These are phyloP conservation scores for Sebastes trivittatus DNA, from an alignment of 2,797 vertebrate species.

Conservation along the genomic window DNA sequence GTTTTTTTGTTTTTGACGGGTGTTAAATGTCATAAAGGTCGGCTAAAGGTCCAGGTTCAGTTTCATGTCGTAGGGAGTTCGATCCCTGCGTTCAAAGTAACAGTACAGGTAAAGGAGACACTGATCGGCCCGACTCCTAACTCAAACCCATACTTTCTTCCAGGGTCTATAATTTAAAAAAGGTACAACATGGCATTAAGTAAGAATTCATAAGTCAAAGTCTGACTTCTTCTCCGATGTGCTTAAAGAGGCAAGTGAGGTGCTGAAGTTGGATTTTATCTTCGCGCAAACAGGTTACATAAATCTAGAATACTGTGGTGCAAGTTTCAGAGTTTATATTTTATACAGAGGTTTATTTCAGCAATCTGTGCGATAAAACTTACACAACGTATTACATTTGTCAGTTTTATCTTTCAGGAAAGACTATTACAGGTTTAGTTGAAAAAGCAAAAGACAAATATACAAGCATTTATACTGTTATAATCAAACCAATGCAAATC, in stretches of 20 bases:
- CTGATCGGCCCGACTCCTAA: slow-evolving; percentile 12
- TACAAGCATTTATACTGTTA: slow-evolving; percentile 47
- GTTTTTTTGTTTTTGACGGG: not conserved
- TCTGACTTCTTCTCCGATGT: slow-evolving; percentile 12
- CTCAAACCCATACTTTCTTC: not conserved
- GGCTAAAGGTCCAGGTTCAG: slow-evolving; percentile 10
- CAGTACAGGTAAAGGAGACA: slow-evolving; percentile 37
- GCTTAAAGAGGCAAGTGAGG: not conserved
- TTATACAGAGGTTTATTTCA: slow-evolving; percentile 77
- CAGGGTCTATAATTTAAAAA: slow-evolving; percentile 15
- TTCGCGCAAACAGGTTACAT: slow-evolving; percentile 51
- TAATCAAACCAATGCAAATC: slow-evolving; percentile 37
- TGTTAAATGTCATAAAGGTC: slow-evolving; percentile 2
- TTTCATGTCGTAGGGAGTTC: not conserved
- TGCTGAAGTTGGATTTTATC: slow-evolving; percentile 34
- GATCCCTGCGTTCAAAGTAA: slow-evolving; percentile 21
- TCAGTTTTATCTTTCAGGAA: slow-evolving; percentile 43
- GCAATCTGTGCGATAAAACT: slow-evolving; percentile 41
- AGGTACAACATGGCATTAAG: not conserved
- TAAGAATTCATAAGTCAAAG: not conserved
- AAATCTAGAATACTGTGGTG: slow-evolving; percentile 62
- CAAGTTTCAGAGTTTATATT: slow-evolving; percentile 78
- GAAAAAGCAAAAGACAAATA: slow-evolving; percentile 1
- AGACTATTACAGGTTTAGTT: slow-evolving; percentile 32
- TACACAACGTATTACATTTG: slow-evolving; percentile 24